phyloP scores from a whole-genome alignment of 2,888 invertebrate species.

The Pristionchus arcanus region DNA sequence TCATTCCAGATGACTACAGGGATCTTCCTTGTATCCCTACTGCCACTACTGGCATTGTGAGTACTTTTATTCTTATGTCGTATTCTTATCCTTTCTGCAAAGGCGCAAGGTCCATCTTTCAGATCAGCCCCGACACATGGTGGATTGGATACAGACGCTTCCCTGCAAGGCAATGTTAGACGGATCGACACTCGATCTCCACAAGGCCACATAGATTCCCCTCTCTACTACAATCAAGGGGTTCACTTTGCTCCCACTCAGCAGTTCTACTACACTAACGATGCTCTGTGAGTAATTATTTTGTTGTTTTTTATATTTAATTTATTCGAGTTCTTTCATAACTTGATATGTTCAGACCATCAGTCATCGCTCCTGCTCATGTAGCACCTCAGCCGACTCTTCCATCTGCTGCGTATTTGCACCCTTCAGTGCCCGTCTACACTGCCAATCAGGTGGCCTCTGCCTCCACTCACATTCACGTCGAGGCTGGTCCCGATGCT shows the following conservation, averaged over 20 bases:
- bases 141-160: conserved; percentile 55
- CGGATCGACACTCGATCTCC: conserved; percentile 54
- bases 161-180: conserved; percentile 51
- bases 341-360: background rate
- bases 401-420: conserved; percentile 32
- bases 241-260: conserved; percentile 54
- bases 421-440: conserved; percentile 54
- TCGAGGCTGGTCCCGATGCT: conserved; percentile 55
- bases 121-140: conserved; percentile 50
- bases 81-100: background rate
- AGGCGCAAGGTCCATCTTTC: background rate
- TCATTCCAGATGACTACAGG: conserved; percentile 25
- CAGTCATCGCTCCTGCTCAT: conserved; percentile 52
- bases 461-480: conserved; percentile 57
- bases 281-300: conserved; percentile 38
- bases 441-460: conserved; percentile 54
- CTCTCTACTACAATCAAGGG: conserved; percentile 55
- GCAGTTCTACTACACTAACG: conserved; percentile 42
- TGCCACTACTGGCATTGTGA: conserved; percentile 51
- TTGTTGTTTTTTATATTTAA: too few relatives aligned
- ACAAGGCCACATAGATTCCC: conserved; percentile 54
- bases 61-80: background rate
- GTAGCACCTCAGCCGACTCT: conserved; percentile 38
- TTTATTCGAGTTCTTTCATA: background rate
- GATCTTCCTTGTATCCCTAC: conserved; percentile 33